These are phyloP conservation scores for Simalia tracyae DNA, from an alignment of 2,797 vertebrate genomes.

Conservation along the genomic window DNA sequence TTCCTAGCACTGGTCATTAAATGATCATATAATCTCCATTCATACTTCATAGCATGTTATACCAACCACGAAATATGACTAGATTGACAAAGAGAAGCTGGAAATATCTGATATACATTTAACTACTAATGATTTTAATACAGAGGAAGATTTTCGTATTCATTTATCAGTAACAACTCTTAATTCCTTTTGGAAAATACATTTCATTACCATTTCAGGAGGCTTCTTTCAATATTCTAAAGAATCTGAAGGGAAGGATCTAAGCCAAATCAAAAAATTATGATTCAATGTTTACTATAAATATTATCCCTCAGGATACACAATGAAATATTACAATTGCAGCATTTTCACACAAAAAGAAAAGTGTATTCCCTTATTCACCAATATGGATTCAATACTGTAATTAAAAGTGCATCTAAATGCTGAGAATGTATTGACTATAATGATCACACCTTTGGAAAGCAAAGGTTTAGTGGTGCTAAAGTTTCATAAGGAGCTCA, in stretches of 20 bases:
- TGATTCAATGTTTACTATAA: constrained; percentile 31
- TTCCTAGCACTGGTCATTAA: background rate
- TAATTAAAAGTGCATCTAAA: constrained; percentile 36
- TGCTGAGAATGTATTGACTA: constrained; percentile 15
- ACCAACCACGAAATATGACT: background rate
- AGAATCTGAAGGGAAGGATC: background rate
- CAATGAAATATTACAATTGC: constrained; percentile 45
- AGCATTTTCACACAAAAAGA: constrained; percentile 38
- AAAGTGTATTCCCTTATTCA: constrained; percentile 18
- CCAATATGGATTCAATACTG: constrained; percentile 32
- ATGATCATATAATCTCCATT: background rate
- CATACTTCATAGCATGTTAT: background rate
- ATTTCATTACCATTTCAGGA: background rate
- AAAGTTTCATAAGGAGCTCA: background rate
- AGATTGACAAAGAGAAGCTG: background rate
- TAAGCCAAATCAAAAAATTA: background rate
- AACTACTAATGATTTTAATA: background rate
- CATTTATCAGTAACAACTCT: background rate
- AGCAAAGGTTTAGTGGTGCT: background rate
- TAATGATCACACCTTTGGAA: constrained; percentile 8
- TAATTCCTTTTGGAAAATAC: background rate
- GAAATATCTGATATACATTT: background rate
- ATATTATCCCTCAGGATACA: constrained; percentile 24
- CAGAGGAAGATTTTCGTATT: background rate
- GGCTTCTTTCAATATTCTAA: background rate